Base-by-base conservation (phyloP, 2,797 vertebrate genomes). In the Pipistrellus kuhlii region DNA sequence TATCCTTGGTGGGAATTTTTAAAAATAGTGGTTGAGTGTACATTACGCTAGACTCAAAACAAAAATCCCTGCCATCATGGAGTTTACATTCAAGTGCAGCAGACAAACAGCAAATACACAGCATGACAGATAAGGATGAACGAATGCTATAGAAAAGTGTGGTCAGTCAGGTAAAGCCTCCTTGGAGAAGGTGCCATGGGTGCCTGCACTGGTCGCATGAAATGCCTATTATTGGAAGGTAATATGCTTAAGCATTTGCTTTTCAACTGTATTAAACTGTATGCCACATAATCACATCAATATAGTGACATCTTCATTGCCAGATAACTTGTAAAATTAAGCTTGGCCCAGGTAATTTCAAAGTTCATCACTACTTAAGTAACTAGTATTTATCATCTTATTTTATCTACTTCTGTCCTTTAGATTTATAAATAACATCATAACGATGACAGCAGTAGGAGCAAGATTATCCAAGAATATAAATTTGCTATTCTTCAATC, bases 261-360 rank as follows among this genome's bases (percentile, higher is more conserved):
- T 2, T 83, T 81, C 78, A 92, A 72, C 32, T 64, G 23, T 71
- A 88, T 57, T 90, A 88, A 85, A 93, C 6, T 85, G 35, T 57
- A 76, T 51, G 64, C 44, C 11, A 72, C 32, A 53, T 51, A 30
- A 92, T 77, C 64, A 68, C 18, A 82, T 90, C 72, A 86, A 88
- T n/a, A 91, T 2, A 82, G 48, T 69, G 62, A 75, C 66, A 71
- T 48, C 27, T 92, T 95, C 32, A 76, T 59, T 88, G 91, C 41
- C 20, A 35, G 25, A 46, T 71, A 85, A 55, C 78, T 20, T 78
- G 41, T 57, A 95, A 90, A 88, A 83, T 90, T 82, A 93, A 94
- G 83, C 27, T 82, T 85, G 69, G 82, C 5, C 12, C 5, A 68
- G 15, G 5, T 82, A 76, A 94, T 88, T 95, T 90, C 48, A 90